Evolutionary conservation across 64 coral and sea anemone species (phyloP).

Genomic region (Cladopsammia gracilis): DNA sequence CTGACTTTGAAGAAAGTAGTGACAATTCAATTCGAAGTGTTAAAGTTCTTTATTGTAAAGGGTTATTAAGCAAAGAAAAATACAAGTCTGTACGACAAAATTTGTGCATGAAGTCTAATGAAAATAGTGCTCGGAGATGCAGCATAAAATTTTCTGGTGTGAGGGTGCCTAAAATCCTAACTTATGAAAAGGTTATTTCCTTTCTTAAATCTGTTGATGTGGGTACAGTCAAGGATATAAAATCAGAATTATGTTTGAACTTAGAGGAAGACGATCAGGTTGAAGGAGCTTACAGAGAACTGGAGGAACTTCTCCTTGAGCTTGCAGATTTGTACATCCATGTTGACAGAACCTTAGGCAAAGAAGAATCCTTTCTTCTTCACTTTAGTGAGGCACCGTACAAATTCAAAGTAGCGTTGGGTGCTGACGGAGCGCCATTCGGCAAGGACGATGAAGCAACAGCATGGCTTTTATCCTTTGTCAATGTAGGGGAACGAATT

Average conservation of each 20-base stretch:
- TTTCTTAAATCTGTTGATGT: not conserved
- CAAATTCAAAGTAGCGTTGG: conserved; percentile 59
- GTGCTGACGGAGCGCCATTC: conserved; percentile 62
- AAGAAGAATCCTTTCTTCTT: too few relatives aligned
- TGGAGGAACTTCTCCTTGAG: conserved; percentile 7
- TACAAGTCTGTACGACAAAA: conserved; percentile 30
- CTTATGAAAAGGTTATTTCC: not conserved
- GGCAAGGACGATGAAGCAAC: conserved; percentile 61
- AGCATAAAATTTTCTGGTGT: too few relatives aligned
- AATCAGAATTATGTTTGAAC: conserved; percentile 53
- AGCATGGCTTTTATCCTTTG: conserved; percentile 49
- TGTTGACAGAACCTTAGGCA: too few relatives aligned
- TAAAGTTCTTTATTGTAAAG: conserved; percentile 24
- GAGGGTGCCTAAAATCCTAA: conserved; percentile 3
- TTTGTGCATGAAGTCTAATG: conserved; percentile 36
- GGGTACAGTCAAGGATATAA: conserved; percentile 25
- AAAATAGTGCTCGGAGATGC: conserved; percentile 16
- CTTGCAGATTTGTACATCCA: conserved; percentile 33
- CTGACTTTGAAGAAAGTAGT: conserved; percentile 40
- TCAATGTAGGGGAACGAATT: too few relatives aligned
- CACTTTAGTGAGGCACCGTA: not conserved
- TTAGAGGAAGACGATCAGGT: conserved; percentile 41
- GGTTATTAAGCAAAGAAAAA: conserved; percentile 50
- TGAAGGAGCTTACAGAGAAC: conserved; percentile 20
- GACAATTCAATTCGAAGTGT: conserved; percentile 41